phyloP scores from a whole-genome alignment of 2,113 vertebrate genomes.

The Syrmaticus mikado region DNA sequence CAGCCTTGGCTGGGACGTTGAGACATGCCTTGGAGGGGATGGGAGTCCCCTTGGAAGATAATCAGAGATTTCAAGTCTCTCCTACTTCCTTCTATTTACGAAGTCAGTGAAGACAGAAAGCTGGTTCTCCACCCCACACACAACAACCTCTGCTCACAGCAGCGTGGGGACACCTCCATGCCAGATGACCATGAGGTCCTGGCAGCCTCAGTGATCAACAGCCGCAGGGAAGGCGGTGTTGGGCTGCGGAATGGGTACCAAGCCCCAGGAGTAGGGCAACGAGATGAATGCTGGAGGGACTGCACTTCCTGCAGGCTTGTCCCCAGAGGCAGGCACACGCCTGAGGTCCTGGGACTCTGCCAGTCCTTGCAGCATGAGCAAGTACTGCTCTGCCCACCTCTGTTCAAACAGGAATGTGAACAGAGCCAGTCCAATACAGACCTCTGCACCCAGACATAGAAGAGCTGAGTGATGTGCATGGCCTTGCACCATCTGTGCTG shows the following conservation, averaged over 20 bases:
- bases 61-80: conserved; percentile 46
- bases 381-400: neutral
- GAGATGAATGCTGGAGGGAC: neutral
- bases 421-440: too few species aligned
- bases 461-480: too few species aligned
- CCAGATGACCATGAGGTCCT: neutral
- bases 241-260: neutral
- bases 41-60: conserved; percentile 69
- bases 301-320: neutral
- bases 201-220: neutral
- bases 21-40: conserved; percentile 62
- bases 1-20: conserved; percentile 54
- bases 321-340: neutral
- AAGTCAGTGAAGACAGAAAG: neutral
- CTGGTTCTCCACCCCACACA: neutral
- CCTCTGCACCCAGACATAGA: too few species aligned
- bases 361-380: neutral
- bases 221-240: too few species aligned
- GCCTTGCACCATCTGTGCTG: too few species aligned
- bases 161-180: neutral
- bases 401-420: neutral
- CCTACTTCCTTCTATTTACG: conserved; percentile 62
- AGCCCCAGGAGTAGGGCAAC: neutral
- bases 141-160: neutral
- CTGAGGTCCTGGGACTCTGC: neutral